These are phyloP conservation scores for Chelon labrosus DNA, from an alignment of 2,797 vertebrate genomes.

Conservation along the genomic window DNA sequence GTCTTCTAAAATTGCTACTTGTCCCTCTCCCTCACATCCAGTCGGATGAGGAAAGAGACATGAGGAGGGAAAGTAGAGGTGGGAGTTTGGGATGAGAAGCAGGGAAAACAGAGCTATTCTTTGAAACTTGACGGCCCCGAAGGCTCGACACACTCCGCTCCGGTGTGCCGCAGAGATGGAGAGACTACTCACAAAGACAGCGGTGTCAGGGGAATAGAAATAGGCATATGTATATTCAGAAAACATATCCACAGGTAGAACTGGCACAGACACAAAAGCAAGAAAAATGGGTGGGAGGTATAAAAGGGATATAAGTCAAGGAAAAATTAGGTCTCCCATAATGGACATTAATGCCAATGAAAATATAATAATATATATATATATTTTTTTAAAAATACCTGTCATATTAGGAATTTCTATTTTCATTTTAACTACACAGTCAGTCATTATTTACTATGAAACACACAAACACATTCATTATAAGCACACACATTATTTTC, in stretches of 20 bases:
- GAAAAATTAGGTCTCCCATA: background rate
- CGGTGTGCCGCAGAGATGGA: slow-evolving; percentile 27
- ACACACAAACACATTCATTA: background rate
- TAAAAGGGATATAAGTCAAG: background rate
- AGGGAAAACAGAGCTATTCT: slow-evolving; percentile 50
- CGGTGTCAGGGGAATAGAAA: slow-evolving; percentile 25
- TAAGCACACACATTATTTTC: background rate
- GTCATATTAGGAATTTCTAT: slow-evolving; percentile 7
- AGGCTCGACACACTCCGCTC: slow-evolving; percentile 22
- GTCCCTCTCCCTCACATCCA: slow-evolving; percentile 37
- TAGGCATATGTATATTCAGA: slow-evolving; percentile 27
- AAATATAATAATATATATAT: background rate
- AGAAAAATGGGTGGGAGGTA: background rate
- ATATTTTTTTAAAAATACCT: slow-evolving; percentile 2
- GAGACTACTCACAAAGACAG: slow-evolving; percentile 34
- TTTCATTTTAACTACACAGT: slow-evolving; percentile 1
- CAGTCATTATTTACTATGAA: background rate
- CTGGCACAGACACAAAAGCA: background rate
- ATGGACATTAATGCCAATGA: background rate
- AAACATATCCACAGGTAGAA: slow-evolving; percentile 22
- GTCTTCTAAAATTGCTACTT: slow-evolving; percentile 44
- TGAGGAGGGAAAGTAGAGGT: slow-evolving; percentile 4
- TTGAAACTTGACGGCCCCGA: slow-evolving; percentile 54
- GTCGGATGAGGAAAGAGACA: slow-evolving; percentile 29
- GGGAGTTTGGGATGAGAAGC: slow-evolving; percentile 33